Evolutionary conservation across 2,888 invertebrate species (phyloP), one percentile per base, ranked within the genome.

Genomic region (Dendrolimus pini): DNA sequence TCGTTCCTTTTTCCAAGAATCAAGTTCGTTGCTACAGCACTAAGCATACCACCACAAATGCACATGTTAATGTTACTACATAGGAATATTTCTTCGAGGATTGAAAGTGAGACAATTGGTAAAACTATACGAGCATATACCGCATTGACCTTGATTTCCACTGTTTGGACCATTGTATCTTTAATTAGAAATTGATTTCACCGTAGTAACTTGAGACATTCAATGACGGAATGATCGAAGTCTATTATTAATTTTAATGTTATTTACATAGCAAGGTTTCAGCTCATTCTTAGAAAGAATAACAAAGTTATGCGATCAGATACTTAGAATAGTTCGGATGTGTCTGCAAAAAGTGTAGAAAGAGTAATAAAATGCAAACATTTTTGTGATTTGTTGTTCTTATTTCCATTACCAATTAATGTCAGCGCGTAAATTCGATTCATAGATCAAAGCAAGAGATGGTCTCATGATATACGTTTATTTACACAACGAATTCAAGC

Each of bases 31-130:
- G 74, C 76, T 0, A 81, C 79, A 12, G 75, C 72, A 1, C 56
- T 84, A 47, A 80, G 74, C 52, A 69, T 85, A 54, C 80, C 81
- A 9, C 83, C 84, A 0, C 84, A 84, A 60, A 56, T 82, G 0
- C 84, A 85, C 59, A 75, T 84, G 77, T 55, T 83, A 13, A 9
- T 77, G n/a, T 55, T 84, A 41, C 59, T 84, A 10, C 65, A 78
- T 52, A 73, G 66, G 65, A 68, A 68, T 59, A 55, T 80, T 9
- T 53, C 73, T 0, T 55, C 55, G 12, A 62, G 61, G 7, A 55
- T 75, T 10, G 63, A 76, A 59, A 80, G 77, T 59, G 66, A 70
- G 41, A 65, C 69, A 2, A 60, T 80, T 7, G 63, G 61, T 0
- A 81, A 77, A 63, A 66, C 72, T 3, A 59, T 83, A 10, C 62